Percentiles rank a stretch among this genome's conserved stretches.
Conservation (phyloP, 2,888 invertebrate genomes). For the Hofmannophila pseudospretella region DNA sequence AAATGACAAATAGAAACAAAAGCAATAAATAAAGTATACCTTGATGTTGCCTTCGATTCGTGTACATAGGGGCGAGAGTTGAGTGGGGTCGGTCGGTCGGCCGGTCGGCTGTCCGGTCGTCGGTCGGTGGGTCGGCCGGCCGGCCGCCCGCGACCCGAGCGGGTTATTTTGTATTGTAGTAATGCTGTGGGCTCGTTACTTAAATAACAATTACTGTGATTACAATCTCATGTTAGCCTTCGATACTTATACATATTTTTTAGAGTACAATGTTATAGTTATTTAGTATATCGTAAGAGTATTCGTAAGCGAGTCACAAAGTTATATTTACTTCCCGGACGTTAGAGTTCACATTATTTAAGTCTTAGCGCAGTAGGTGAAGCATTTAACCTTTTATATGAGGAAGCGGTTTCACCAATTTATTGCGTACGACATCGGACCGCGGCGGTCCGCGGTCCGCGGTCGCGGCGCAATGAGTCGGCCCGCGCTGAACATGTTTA, state of each 20-base stretch:
- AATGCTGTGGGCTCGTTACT: constrained; percentile 74
- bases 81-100: constrained; percentile 33
- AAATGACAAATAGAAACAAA: constrained; percentile 64
- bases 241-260: constrained; percentile 78
- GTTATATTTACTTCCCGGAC: constrained; percentile 72
- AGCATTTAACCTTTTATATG: constrained; percentile 73
- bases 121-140: no score
- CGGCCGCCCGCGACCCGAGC: constrained; percentile 33
- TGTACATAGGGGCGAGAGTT: constrained; percentile 57
- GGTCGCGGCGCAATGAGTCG: constrained; percentile 37
- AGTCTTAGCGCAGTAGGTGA: constrained; percentile 68
- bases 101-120: no score
- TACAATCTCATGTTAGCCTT: constrained; percentile 77
- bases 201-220: constrained; percentile 76
- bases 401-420: no score
- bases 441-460: background rate
- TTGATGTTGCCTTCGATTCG: constrained; percentile 73
- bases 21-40: constrained; percentile 78
- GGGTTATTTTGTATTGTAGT: constrained; percentile 59
- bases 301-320: constrained; percentile 73
- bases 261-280: constrained; percentile 78
- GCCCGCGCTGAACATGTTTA: constrained; percentile 44
- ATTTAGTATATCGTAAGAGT: constrained; percentile 71
- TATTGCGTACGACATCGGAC: background rate
- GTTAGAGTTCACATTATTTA: constrained; percentile 68